Conservation (phyloP, 2,113 vertebrate genomes). For the Tupaia tana region DNA sequence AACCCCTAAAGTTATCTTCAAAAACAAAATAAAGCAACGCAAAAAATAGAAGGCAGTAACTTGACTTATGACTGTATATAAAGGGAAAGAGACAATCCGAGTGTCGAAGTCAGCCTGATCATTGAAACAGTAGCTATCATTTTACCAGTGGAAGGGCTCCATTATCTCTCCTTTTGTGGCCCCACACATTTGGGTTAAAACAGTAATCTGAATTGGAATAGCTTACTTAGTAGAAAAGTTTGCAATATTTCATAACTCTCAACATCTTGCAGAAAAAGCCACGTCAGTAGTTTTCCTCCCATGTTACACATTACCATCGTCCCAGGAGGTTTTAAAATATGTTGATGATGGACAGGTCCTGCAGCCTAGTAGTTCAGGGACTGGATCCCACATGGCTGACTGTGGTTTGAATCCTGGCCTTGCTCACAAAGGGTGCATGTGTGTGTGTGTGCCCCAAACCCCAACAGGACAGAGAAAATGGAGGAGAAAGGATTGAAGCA, state of each 20-base stretch:
- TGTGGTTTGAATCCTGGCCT: too few species aligned
- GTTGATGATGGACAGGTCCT: too few species aligned
- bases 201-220: constrained; percentile 9
- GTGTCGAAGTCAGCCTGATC: not conserved
- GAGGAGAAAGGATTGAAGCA: too few species aligned
- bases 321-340: not conserved
- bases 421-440: too few species aligned
- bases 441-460: too few species aligned
- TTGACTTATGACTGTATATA: not conserved
- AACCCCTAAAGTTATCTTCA: constrained; percentile 39
- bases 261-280: not conserved
- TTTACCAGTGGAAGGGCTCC: constrained; percentile 12
- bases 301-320: not conserved
- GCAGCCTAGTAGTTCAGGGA: too few species aligned
- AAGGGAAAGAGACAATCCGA: not conserved
- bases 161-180: not conserved
- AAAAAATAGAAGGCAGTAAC: constrained; percentile 1
- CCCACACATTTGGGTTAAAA: constrained; percentile 15
- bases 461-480: too few species aligned
- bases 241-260: constrained; percentile 3
- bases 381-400: too few species aligned
- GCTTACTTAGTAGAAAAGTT: not conserved
- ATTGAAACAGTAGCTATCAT: not conserved
- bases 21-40: constrained; percentile 48
- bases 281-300: not conserved